phyloP scores from a whole-genome alignment of 2,113 vertebrate species.

The Barnardius zonarius region DNA sequence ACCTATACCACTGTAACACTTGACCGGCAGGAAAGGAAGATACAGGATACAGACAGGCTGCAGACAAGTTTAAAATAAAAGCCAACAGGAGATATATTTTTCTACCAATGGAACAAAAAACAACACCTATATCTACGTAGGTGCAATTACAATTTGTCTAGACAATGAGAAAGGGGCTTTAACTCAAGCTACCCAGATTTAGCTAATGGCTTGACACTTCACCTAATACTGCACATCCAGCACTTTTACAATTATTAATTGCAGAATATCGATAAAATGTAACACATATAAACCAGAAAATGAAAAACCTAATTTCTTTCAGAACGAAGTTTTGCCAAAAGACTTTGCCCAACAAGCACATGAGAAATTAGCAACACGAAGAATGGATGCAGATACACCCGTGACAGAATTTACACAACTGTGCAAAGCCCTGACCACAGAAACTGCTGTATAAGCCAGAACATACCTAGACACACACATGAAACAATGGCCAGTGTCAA shows the following conservation, averaged over 20 bases:
- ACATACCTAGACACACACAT: background rate
- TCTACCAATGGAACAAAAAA: background rate
- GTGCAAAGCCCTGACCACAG: background rate
- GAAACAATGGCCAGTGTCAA: background rate
- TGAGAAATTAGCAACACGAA: background rate
- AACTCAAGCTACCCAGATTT: background rate
- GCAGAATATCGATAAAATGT: background rate
- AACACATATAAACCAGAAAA: background rate
- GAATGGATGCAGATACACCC: accelerated
- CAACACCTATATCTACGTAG: background rate
- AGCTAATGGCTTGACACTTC: background rate
- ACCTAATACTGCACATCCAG: background rate
- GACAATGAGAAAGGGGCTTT: background rate
- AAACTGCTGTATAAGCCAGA: background rate
- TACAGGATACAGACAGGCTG: background rate
- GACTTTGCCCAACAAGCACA: background rate
- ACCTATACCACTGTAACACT: background rate
- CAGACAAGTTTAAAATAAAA: background rate
- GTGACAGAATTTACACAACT: background rate
- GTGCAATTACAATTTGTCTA: background rate
- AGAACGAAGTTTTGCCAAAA: background rate
- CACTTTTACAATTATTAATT: background rate
- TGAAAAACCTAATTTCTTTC: background rate
- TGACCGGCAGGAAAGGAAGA: background rate
- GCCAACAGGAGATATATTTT: background rate